Conservation (phyloP, 2,888 invertebrate genomes). For the Chorisops tibialis region DNA sequence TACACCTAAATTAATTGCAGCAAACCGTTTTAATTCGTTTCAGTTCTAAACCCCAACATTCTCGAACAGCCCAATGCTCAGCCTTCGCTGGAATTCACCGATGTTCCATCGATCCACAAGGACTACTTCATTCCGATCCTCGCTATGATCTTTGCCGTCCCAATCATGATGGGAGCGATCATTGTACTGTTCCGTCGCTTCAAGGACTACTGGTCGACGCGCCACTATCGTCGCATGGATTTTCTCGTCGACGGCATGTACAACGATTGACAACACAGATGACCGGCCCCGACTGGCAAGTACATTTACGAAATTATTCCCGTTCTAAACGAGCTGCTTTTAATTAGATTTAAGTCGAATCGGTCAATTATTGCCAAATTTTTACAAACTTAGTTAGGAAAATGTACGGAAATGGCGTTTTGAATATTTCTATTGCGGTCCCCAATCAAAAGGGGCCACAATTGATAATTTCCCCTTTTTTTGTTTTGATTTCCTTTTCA, state of each 20-base stretch:
- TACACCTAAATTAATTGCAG: no score
- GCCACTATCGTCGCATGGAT: slow-evolving; percentile 85
- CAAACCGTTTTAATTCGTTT: neutral
- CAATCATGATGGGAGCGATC: slow-evolving; percentile 62
- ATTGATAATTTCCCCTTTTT: no score
- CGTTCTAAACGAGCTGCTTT: neutral
- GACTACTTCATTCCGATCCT: slow-evolving; percentile 73
- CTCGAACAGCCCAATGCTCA: slow-evolving; percentile 41
- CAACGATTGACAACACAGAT: slow-evolving; percentile 60
- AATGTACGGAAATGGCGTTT: no score
- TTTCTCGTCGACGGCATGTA: slow-evolving; percentile 88
- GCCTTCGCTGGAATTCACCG: slow-evolving; percentile 42
- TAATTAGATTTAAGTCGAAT: neutral
- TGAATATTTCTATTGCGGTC: no score
- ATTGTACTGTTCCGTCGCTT: slow-evolving; percentile 66
- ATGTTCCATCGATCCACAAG: slow-evolving; percentile 48
- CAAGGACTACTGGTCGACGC: slow-evolving; percentile 80
- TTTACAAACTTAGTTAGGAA: neutral
- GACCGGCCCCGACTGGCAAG: neutral
- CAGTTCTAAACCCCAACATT: slow-evolving; percentile 13
- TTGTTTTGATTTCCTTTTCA: no score
- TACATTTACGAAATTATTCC: neutral
- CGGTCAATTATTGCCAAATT: slow-evolving; percentile 24
- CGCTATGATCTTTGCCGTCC: slow-evolving; percentile 69
- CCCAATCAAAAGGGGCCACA: no score